These are phyloP conservation scores for Eolophus roseicapilla DNA, from an alignment of 2,113 vertebrate genomes.

Conservation along the genomic window DNA sequence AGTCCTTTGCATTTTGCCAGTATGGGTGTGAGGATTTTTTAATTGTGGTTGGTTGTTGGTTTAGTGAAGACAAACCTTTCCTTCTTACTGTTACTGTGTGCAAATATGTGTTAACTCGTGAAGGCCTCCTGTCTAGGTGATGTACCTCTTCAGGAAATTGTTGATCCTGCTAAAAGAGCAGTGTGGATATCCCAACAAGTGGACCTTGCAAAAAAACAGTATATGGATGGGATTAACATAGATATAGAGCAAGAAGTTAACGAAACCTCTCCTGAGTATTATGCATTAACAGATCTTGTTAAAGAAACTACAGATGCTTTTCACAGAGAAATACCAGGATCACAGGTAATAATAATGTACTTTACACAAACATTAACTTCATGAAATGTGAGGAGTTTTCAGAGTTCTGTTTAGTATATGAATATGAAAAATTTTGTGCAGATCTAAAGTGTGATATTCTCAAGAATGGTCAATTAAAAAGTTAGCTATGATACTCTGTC, in stretches of 20 bases:
- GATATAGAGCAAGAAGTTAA: conserved; percentile 90
- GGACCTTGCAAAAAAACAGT: conserved; percentile 84
- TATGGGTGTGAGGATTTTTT: background rate
- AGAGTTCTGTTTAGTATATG: background rate
- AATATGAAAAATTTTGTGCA: background rate
- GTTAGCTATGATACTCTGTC: background rate
- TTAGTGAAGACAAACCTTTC: background rate
- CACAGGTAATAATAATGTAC: conserved; percentile 81
- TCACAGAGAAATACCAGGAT: conserved; percentile 89
- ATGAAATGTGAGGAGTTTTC: background rate
- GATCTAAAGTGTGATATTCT: background rate
- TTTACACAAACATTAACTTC: background rate
- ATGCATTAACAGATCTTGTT: conserved; percentile 87
- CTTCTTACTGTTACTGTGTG: background rate
- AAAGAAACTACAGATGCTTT: conserved; percentile 88
- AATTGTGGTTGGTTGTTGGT: background rate
- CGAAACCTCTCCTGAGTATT: conserved; percentile 80
- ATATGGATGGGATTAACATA: conserved; percentile 97
- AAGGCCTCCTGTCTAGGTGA: conserved; percentile 78
- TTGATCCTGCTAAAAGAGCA: conserved; percentile 83
- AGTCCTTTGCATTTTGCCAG: background rate
- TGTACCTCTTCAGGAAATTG: conserved; percentile 77
- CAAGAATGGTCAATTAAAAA: background rate
- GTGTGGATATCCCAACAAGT: conserved; percentile 86
- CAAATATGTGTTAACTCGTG: background rate